A percentile compares a stretch with the other conserved stretches of the same genome.
Evolutionary conservation across 2,888 invertebrate genomes (phyloP).

Genomic region (Netelia inedita): DNA sequence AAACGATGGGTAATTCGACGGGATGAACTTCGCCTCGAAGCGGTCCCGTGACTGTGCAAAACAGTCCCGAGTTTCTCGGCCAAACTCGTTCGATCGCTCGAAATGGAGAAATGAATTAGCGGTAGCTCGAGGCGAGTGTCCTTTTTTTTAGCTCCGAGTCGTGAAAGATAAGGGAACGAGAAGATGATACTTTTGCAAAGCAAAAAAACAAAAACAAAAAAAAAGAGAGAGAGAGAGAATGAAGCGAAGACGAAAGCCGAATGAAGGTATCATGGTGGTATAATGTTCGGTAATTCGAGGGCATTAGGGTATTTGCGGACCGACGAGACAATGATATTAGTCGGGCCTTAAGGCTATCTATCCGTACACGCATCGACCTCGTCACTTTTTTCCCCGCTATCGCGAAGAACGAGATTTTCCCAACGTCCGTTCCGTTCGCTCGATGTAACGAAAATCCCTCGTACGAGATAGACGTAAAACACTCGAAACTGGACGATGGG

Average conservation of each 20-base stretch:
- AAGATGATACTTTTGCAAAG: conserved; percentile 1
- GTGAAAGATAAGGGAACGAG: background rate
- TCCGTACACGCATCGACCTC: conserved; percentile 14
- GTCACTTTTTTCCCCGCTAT: conserved; percentile 49
- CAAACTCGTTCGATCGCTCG: conserved; percentile 8
- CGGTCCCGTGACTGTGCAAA: conserved; percentile 33
- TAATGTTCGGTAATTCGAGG: conserved; percentile 52
- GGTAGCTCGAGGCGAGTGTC: conserved; percentile 18
- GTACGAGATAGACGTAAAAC: conserved; percentile 17
- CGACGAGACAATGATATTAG: conserved; percentile 52
- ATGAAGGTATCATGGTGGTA: conserved; percentile 51
- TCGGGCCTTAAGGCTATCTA: background rate
- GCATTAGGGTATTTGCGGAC: conserved; percentile 41
- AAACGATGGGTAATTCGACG: conserved; percentile 65
- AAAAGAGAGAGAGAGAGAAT: background rate
- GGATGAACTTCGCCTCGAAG: conserved; percentile 38
- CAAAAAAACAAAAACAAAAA: conserved; percentile 19
- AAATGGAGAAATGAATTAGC: conserved; percentile 39
- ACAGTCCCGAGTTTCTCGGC: conserved; percentile 41
- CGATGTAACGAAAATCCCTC: conserved; percentile 29
- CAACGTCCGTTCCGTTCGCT: conserved; percentile 15
- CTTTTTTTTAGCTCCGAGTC: conserved; percentile 17
- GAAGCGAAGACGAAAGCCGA: conserved; percentile 32
- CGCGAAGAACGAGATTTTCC: conserved; percentile 43
- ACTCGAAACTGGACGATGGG: conserved; percentile 43